A percentile compares a stretch with the other conserved stretches of the same genome.
Evolutionary conservation across 2,797 vertebrate species (phyloP).

Genomic region (Vespertilio murinus): DNA sequence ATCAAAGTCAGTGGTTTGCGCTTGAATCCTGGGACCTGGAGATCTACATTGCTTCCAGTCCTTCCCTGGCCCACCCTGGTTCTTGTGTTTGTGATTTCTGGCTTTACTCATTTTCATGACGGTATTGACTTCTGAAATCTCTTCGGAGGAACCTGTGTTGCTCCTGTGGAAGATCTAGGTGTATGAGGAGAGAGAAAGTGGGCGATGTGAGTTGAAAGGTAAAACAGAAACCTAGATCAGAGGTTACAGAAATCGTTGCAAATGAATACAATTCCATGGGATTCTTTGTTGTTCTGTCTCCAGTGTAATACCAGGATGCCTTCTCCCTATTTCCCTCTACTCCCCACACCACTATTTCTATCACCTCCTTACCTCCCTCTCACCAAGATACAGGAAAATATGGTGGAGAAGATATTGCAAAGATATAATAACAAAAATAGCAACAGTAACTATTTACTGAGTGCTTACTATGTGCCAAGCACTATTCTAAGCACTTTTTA

Average conservation of each 20-base stretch:
- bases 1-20: neutral
- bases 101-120: neutral
- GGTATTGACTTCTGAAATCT: neutral
- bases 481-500: neutral
- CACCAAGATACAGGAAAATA: neutral
- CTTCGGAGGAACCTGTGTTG: neutral
- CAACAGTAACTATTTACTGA: neutral
- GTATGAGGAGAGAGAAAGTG: neutral
- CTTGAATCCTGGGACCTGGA: neutral
- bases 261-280: neutral
- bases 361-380: neutral
- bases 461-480: neutral
- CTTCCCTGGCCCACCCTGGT: neutral
- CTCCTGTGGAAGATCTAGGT: neutral
- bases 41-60: fast-evolving
- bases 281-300: neutral
- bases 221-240: neutral
- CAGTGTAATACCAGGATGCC: neutral
- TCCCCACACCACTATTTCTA: neutral
- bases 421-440: neutral
- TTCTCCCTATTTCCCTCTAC: neutral
- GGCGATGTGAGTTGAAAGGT: neutral
- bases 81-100: neutral
- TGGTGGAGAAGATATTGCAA: neutral
- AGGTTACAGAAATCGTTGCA: neutral